Conservation (phyloP, 2,113 vertebrate species). For the Notarius lentiginosus region DNA sequence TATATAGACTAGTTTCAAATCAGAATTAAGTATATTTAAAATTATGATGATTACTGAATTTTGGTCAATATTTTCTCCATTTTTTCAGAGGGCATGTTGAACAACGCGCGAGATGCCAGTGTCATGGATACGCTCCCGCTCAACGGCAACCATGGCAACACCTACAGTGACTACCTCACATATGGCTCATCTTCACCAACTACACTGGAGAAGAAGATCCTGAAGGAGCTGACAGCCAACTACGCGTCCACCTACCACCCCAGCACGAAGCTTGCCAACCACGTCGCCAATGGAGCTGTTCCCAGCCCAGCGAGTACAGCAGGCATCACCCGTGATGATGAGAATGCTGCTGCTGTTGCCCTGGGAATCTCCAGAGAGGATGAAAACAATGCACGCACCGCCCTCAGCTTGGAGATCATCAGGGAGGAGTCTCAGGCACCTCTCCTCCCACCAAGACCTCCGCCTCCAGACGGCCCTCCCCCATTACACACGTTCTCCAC, state of each 20-base stretch:
- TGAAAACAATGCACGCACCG: constrained; percentile 12
- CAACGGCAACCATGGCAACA: constrained; percentile 98
- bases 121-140: constrained; percentile 99
- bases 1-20: neutral
- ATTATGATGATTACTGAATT: neutral
- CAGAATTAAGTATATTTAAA: neutral
- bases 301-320: constrained; percentile 61
- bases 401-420: constrained; percentile 89
- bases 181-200: constrained; percentile 86
- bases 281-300: constrained; percentile 84
- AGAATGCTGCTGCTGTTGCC: constrained; percentile 80
- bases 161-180: constrained; percentile 97
- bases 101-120: constrained; percentile 99
- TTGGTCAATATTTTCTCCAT: neutral
- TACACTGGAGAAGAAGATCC: constrained; percentile 95
- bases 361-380: constrained; percentile 83
- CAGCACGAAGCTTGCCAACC: constrained; percentile 93
- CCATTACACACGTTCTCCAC: constrained; percentile 81
- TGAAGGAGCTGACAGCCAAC: constrained; percentile 97
- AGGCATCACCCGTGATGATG: constrained; percentile 74
- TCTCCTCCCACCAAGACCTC: constrained; percentile 84
- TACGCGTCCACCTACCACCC: constrained; percentile 96
- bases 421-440: constrained; percentile 93
- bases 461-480: constrained; percentile 82
- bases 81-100: constrained; percentile 96